phyloP scores from a whole-genome alignment of 2,113 vertebrate genomes.

The Cololabis saira region DNA sequence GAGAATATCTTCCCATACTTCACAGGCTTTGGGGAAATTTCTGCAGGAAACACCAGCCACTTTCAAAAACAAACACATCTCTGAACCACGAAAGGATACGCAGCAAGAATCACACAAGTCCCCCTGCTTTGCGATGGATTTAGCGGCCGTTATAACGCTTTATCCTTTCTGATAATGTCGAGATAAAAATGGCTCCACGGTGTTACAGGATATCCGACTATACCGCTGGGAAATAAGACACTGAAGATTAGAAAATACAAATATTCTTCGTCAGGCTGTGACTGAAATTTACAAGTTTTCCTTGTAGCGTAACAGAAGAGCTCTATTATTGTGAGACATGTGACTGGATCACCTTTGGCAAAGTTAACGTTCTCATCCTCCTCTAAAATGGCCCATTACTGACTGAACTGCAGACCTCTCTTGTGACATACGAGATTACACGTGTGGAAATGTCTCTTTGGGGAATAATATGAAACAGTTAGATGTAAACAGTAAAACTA shows the following conservation, averaged over 20 bases:
- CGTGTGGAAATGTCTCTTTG: constrained; percentile 7
- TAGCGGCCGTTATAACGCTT: too few species aligned
- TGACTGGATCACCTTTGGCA: background rate
- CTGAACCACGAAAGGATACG: background rate
- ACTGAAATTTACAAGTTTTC: too few species aligned
- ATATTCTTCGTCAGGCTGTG: too few species aligned
- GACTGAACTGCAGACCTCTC: background rate
- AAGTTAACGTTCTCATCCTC: background rate
- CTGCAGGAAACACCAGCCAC: constrained; percentile 71
- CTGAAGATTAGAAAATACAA: too few species aligned
- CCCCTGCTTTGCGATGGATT: constrained; percentile 2
- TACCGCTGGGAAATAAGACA: too few species aligned
- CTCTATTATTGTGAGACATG: constrained; percentile 5
- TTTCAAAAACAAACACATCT: background rate
- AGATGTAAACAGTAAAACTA: background rate
- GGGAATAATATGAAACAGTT: background rate
- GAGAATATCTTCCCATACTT: constrained; percentile 90
- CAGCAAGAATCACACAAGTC: background rate
- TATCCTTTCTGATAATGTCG: too few species aligned
- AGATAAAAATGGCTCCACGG: too few species aligned
- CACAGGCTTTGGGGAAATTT: constrained; percentile 82
- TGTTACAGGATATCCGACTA: too few species aligned
- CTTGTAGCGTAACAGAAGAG: background rate
- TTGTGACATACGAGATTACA: constrained; percentile 4
- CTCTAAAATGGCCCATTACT: background rate